Conservation (phyloP, 2,113 vertebrate genomes). For the Paratilapia polleni region DNA sequence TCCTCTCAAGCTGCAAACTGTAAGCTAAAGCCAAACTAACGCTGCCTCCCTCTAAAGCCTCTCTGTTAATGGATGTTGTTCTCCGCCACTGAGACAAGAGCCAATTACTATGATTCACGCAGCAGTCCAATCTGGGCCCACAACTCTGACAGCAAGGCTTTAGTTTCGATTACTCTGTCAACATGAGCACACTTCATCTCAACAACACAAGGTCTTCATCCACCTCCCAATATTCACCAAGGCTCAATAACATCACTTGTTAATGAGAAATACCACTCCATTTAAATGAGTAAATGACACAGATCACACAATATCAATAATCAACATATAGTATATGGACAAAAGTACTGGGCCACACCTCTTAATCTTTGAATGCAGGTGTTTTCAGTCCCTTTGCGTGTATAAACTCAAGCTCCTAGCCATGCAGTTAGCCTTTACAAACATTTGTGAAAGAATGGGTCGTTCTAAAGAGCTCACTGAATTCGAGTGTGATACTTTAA, state of each 20-base stretch:
- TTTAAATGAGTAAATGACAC: not conserved
- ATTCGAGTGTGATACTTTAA: not conserved
- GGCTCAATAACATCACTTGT: not conserved
- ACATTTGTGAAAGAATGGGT: not conserved
- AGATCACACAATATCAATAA: not conserved
- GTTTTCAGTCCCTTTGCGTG: too few species aligned
- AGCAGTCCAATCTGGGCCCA: conserved; percentile 7
- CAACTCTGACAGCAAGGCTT: conserved; percentile 37
- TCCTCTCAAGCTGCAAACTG: conserved; percentile 14
- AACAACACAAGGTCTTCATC: conserved; percentile 21
- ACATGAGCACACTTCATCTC: conserved; percentile 24
- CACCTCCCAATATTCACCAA: not conserved
- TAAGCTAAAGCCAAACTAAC: conserved; percentile 17
- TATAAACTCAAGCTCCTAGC: too few species aligned
- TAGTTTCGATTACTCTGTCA: conserved; percentile 59
- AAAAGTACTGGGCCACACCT: not conserved
- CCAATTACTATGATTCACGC: conserved; percentile 59
- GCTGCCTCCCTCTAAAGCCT: conserved; percentile 27
- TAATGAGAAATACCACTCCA: not conserved
- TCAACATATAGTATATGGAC: not conserved
- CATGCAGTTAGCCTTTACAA: not conserved
- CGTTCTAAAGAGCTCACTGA: rapidly evolving
- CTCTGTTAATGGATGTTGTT: conserved; percentile 64
- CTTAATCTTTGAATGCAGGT: too few species aligned
- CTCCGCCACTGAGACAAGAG: conserved; percentile 54